Evolutionary conservation across 2,113 vertebrate species (phyloP).

Genomic region (Arenaria interpres): DNA sequence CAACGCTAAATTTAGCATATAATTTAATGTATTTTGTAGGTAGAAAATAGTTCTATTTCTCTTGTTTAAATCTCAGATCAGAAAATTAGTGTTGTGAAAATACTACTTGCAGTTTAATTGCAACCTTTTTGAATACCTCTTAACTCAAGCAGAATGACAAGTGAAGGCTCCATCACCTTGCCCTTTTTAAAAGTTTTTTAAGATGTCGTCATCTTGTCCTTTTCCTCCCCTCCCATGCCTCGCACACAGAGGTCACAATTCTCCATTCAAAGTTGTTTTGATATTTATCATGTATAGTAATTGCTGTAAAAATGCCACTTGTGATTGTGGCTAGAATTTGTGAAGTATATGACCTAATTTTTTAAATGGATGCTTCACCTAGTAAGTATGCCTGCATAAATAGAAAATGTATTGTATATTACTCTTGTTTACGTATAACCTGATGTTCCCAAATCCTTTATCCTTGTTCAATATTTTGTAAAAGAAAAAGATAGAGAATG

Average conservation of each 20-base stretch:
- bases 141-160: background rate
- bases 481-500: conserved; percentile 12
- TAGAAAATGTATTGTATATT: background rate
- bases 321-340: background rate
- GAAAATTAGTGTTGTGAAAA: background rate
- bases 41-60: background rate
- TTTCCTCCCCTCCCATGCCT: background rate
- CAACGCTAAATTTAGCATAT: background rate
- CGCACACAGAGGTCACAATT: background rate
- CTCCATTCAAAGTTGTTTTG: background rate
- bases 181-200: background rate
- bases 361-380: background rate
- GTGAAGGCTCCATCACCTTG: background rate
- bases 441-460: conserved; percentile 10
- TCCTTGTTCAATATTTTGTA: background rate
- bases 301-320: background rate
- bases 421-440: background rate
- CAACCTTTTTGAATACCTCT: background rate
- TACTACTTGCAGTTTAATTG: background rate
- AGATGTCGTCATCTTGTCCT: fast-evolving
- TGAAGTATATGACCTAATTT: background rate
- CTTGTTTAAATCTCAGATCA: background rate
- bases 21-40: background rate
- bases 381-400: background rate
- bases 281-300: background rate